phyloP scores from a whole-genome alignment of 2,797 vertebrate species.

The Synaphobranchus kaupii region DNA sequence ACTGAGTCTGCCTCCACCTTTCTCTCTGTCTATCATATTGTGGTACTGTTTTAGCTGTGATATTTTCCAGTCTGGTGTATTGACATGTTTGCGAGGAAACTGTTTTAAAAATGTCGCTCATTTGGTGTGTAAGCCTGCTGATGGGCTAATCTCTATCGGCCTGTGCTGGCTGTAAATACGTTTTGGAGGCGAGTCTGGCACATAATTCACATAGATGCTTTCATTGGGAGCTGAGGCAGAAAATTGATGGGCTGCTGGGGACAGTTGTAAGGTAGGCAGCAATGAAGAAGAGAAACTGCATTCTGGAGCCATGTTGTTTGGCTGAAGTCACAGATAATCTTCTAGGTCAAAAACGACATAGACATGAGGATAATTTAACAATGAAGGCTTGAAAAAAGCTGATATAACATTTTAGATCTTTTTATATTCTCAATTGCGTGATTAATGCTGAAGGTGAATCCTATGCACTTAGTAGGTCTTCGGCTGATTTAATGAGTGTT shows the following conservation, averaged over 20 bases:
- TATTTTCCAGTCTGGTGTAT: neutral
- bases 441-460: neutral
- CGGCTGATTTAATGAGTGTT: neutral
- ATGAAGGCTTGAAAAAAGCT: neutral
- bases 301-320: neutral
- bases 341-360: neutral
- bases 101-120: neutral
- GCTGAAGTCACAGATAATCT: neutral
- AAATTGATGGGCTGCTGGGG: neutral
- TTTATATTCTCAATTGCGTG: neutral
- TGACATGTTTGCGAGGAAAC: neutral
- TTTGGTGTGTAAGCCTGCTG: neutral
- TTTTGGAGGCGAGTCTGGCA: neutral
- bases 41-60: neutral
- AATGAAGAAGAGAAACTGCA: conserved; percentile 10
- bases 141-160: neutral
- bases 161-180: neutral
- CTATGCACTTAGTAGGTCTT: neutral
- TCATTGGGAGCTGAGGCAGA: neutral
- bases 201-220: neutral
- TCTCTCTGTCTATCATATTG: neutral
- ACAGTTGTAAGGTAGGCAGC: neutral
- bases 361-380: neutral
- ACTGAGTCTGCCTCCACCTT: neutral
- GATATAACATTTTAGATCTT: neutral